A percentile compares a stretch with the other conserved stretches of the same genome.
Conservation (phyloP, 1,140 invertebrate species). For the Heliothis virescens region DNA sequence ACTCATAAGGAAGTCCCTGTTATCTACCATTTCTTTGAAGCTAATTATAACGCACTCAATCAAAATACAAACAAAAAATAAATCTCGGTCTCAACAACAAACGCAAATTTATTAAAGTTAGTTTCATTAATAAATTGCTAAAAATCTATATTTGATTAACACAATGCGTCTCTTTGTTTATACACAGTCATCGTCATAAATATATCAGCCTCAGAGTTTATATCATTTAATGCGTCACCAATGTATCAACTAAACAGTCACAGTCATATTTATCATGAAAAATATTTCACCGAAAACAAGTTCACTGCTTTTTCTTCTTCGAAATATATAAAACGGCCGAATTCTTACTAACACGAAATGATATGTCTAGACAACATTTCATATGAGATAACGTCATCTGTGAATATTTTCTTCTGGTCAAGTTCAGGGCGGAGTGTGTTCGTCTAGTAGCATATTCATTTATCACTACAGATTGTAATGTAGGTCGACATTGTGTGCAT, state of each 20-base stretch:
- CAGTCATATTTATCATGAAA: conserved; percentile 3
- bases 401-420: background rate
- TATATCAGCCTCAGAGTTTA: background rate
- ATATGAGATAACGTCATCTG: conserved; percentile 26
- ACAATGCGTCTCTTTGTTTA: conserved; percentile 28
- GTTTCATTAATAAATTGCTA: background rate
- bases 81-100: background rate
- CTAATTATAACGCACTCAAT: conserved; percentile 1
- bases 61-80: background rate
- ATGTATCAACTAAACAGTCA: background rate
- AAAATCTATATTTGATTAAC: conserved; percentile 4
- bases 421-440: conserved; percentile 19
- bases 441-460: background rate
- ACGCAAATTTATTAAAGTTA: conserved; percentile 5
- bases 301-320: background rate
- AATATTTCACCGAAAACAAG: background rate
- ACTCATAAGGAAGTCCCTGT: background rate
- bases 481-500: conserved; percentile 22
- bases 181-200: too few relatives aligned
- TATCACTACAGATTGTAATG: too few relatives aligned
- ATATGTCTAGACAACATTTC: conserved; percentile 19
- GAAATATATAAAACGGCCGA: background rate
- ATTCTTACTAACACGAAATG: background rate
- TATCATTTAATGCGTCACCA: conserved; percentile 10
- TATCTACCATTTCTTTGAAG: background rate